These are phyloP conservation scores for Rhyacophila brunnea DNA, from an alignment of 1,140 invertebrate species.

Conservation along the genomic window DNA sequence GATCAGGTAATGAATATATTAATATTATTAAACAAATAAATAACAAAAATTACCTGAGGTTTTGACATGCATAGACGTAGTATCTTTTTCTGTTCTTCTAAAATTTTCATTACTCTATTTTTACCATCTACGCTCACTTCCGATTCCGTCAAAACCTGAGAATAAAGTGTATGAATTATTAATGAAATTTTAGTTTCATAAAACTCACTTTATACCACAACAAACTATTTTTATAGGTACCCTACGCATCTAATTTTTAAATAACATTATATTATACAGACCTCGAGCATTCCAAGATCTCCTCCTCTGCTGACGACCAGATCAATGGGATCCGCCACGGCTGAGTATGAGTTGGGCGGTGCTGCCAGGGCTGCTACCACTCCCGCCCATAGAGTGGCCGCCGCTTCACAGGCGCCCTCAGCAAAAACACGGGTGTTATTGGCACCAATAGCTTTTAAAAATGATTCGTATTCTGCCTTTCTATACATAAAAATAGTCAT, in stretches of 20 bases:
- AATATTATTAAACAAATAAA: too few relatives aligned
- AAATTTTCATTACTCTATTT: constrained; percentile 57
- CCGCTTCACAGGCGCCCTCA: constrained; percentile 60
- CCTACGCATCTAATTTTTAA: not conserved
- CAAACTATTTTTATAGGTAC: too few relatives aligned
- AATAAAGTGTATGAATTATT: too few relatives aligned
- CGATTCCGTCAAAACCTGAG: constrained; percentile 61
- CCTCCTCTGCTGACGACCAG: constrained; percentile 67
- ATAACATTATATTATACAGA: constrained; percentile 28
- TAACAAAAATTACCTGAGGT: constrained; percentile 58
- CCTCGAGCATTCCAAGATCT: constrained; percentile 65
- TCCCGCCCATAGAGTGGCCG: constrained; percentile 58
- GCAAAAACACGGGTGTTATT: constrained; percentile 59
- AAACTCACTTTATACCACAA: too few relatives aligned
- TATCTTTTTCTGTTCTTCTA: constrained; percentile 67
- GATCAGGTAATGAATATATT: too few relatives aligned
- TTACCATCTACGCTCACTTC: constrained; percentile 60
- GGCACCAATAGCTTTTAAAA: constrained; percentile 51
- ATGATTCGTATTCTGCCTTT: constrained; percentile 57
- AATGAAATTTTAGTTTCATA: too few relatives aligned
- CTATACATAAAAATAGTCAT: constrained; percentile 18
- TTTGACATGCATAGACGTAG: constrained; percentile 65
- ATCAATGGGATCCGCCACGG: constrained; percentile 71
- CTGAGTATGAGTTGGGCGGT: constrained; percentile 74
- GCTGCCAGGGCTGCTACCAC: constrained; percentile 72